Evolutionary conservation across 2,797 vertebrate genomes (phyloP), one percentile per base, ranked within the genome.

Genomic region (Erpetoichthys calabaricus): DNA sequence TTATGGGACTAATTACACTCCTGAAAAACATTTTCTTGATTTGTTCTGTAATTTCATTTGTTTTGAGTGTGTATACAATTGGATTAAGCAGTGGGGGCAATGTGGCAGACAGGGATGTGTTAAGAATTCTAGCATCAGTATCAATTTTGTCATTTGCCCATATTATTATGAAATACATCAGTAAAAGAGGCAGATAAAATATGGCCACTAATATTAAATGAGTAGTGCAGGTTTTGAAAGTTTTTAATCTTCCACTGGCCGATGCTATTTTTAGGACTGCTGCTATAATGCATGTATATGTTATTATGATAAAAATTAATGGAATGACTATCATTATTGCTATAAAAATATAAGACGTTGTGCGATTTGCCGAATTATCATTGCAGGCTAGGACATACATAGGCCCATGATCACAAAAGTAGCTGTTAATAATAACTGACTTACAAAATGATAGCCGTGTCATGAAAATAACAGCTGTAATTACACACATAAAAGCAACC

Each of bases 321-420:
- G 76, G 79, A 44, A 72, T 0, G 25, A 62, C 68, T 2, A 75
- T 44, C 8, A 60, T 5, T 25, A 57, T 4, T 3, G 51, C 5
- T 45, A 63, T 57, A 1, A 8, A 6, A 4, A 60, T 8, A 7
- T 45, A n/a, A 43, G 53, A 45, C 42, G 68, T 45, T 4, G 45
- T 3, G 50, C 44, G 57, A 58, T 65, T 77, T 5, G 64, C 52
- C 6, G 47, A 65, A 1, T 5, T 54, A 59, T 67, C 59, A 62
- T 71, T 77, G 58, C 77, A 82, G 2, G 74, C 66, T 8, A 80
- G 61, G 6, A 0, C 10, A 51, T 42, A 71, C 2, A 73, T 6
- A 7, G 73, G 73, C 1, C 46, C 60, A 47, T 78, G 71, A 25
- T 82, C 75, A 59, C 77, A 80, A 59, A 59, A 80, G 64, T 71